Percentiles rank a stretch among this genome's conserved stretches.
Conservation (phyloP, 2,888 invertebrate genomes). For the Girardia tigrina region DNA sequence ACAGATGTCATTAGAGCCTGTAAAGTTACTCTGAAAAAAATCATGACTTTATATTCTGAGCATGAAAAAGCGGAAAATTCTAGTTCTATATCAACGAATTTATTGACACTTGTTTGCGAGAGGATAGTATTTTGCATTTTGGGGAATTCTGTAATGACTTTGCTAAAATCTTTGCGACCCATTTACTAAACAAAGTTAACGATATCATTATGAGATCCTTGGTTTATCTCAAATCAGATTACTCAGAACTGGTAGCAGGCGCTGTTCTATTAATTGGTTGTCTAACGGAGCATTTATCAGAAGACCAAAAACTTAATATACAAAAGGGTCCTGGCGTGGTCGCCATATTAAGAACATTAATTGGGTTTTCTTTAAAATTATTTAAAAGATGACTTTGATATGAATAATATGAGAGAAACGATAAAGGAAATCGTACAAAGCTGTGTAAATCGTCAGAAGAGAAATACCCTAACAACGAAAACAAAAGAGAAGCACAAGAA, state of each 20-base stretch:
- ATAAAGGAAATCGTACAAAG: too few relatives aligned
- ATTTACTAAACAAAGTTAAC: slow-evolving; percentile 53
- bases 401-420: too few relatives aligned
- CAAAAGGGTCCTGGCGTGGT: slow-evolving; percentile 51
- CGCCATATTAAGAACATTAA: too few relatives aligned
- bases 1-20: slow-evolving; percentile 57
- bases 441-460: too few relatives aligned
- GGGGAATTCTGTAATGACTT: slow-evolving; percentile 64
- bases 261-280: slow-evolving; percentile 53
- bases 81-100: slow-evolving; percentile 52
- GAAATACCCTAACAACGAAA: too few relatives aligned
- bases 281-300: slow-evolving; percentile 50
- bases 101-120: slow-evolving; percentile 64
- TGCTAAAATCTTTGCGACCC: slow-evolving; percentile 42
- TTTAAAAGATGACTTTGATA: too few relatives aligned
- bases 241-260: slow-evolving; percentile 55
- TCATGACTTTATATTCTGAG: neutral
- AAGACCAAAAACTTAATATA: slow-evolving; percentile 44
- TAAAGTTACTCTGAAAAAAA: slow-evolving; percentile 20
- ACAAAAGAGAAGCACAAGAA: too few relatives aligned
- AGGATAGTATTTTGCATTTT: slow-evolving; percentile 62
- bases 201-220: slow-evolving; percentile 56
- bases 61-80: neutral
- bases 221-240: slow-evolving; percentile 55
- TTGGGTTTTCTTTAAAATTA: too few relatives aligned